Evolutionary conservation across 2,888 invertebrate genomes (phyloP).

Genomic region (Cenopis cana): DNA sequence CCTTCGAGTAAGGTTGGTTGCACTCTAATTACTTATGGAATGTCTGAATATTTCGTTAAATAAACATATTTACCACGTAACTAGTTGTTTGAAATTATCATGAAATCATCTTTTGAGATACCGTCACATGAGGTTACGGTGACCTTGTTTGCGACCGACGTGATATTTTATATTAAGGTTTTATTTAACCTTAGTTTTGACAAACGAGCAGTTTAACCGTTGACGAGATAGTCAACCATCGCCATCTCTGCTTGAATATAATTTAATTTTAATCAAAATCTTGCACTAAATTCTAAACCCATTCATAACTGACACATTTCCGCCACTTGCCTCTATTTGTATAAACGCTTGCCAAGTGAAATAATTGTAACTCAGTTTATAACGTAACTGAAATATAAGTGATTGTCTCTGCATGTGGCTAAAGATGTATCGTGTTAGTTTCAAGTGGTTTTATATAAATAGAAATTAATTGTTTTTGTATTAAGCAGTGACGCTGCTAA

Average conservation of each 20-base stretch:
- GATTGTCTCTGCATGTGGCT: background rate
- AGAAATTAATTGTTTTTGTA: too few species aligned
- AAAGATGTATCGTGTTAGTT: too few species aligned
- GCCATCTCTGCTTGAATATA: background rate
- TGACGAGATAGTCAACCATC: background rate
- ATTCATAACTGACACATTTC: constrained; percentile 27
- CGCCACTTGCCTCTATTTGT: constrained; percentile 25
- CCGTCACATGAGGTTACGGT: too few species aligned
- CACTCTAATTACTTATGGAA: too few species aligned
- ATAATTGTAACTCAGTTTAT: constrained; percentile 12
- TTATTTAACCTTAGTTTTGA: background rate
- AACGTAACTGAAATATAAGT: background rate
- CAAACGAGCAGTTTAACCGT: background rate
- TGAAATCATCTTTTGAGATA: too few species aligned
- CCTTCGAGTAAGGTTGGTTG: too few species aligned
- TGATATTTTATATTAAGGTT: background rate
- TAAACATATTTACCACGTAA: too few species aligned
- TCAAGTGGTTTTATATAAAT: too few species aligned
- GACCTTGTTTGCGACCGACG: too few species aligned
- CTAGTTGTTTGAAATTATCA: too few species aligned
- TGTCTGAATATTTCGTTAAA: too few species aligned
- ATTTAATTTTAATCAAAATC: constrained; percentile 28
- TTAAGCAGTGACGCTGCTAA: too few species aligned
- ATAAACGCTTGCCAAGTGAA: constrained; percentile 16
- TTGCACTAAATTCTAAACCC: constrained; percentile 16